Base-by-base conservation (phyloP, 2,113 vertebrate species). In the Eurypyga helias region DNA sequence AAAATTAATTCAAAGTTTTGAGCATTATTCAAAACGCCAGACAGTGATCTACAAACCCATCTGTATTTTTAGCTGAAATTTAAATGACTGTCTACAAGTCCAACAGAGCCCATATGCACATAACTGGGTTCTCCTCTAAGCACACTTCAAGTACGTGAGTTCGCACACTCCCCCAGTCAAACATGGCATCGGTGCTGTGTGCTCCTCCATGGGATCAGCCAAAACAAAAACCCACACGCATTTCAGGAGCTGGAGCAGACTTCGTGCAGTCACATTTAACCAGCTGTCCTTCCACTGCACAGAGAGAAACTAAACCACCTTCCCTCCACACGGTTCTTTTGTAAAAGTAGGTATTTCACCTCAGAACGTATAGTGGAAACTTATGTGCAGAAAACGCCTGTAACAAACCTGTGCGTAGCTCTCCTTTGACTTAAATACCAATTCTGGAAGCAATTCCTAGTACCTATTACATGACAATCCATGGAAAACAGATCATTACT, bases 131-230 rank as follows among this genome's bases (percentile, higher is more conserved):
- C n/a, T 79, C 43, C 70, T 17, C 9, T 0, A 13, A 46, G 31
- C 18, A 2, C 13, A 66, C 67, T 80, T 45, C 60, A 41, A 67
- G 31, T 2, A 10, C 3, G 9, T 31, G 28, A 23, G 23, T 21
- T 55, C 5, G 2, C 17, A 25, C 8, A 9, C 28, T 58, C 65
- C 58, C 52, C 55, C n/a, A 7, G 54, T 28, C 38, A 43, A n/a
- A 62, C 34, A 14, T 0, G 2, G 57, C 43, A 38, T 2, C 85
- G 48, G 18, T 9, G n/a, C 66, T 31, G 46, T 0, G 5, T 15
- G 60, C 34, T 57, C 58, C 61, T 43, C n/a, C n/a, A 46, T 2
- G 55, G 60, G 25, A 89, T 38, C 70, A 69, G 62, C 58, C 94
- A 88, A 64, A 65, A 69, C n/a, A 73, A 62, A 72, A 21, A 2